Evolutionary conservation across 2,888 invertebrate species (phyloP).

Genomic region (Xylocampa areola): DNA sequence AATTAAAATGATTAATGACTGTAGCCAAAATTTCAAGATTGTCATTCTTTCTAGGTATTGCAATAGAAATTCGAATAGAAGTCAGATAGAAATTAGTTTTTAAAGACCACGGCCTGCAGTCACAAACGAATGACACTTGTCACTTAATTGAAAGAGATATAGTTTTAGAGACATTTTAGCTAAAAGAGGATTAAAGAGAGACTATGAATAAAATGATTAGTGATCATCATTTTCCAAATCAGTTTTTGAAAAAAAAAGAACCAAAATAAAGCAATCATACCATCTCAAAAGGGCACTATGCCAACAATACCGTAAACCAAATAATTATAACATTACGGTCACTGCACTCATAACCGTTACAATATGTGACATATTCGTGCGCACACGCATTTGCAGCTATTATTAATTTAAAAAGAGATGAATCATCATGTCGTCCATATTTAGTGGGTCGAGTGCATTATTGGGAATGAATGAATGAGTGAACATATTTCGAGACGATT

Average conservation of each 20-base stretch:
- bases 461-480: constrained; percentile 45
- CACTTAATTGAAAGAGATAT: too few relatives aligned
- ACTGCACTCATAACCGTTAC: constrained; percentile 49
- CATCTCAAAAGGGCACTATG: constrained; percentile 24
- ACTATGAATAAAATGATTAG: too few relatives aligned
- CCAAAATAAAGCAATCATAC: constrained; percentile 13
- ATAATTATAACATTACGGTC: constrained; percentile 30
- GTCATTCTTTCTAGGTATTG: too few relatives aligned
- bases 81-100: too few relatives aligned
- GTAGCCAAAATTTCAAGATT: too few relatives aligned
- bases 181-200: too few relatives aligned
- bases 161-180: too few relatives aligned
- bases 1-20: too few relatives aligned
- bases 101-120: too few relatives aligned
- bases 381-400: constrained; percentile 56
- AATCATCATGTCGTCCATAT: constrained; percentile 53
- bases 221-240: neutral
- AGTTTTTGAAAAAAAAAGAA: constrained; percentile 5
- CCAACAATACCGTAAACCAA: constrained; percentile 8
- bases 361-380: constrained; percentile 53
- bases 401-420: constrained; percentile 61
- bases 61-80: too few relatives aligned
- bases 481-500: constrained; percentile 42
- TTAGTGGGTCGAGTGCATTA: constrained; percentile 45
- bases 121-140: too few relatives aligned